Base-by-base conservation (phyloP, 2,888 invertebrate genomes). In the Drosophila histrio region DNA sequence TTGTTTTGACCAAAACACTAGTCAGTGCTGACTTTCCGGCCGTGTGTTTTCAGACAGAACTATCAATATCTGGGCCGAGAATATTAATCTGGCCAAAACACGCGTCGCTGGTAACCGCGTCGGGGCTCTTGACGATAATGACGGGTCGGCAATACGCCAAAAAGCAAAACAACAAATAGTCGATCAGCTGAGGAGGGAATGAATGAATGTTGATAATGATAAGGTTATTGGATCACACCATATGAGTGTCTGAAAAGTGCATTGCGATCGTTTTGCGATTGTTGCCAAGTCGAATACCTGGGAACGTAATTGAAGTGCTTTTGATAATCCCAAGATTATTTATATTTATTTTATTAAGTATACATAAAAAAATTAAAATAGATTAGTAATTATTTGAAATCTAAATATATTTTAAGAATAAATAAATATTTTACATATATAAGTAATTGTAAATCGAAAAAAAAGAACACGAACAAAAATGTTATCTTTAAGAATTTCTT, bases 211-310 rank as follows among this genome's bases (percentile, higher is more conserved):
- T 44, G 60, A 26, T 60, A 34, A 26, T 47, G 47, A 58, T 44
- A 57, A 58, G 49, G 59, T 58, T 49, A 19, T 19, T 30, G 26
- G 62, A 58, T 46, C 58, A 57, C 39, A 32, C 47, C 62, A 47
- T 47, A 34, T 9, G 8, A 24, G 38, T 11, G 11, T 22, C 8
- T 28, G 7, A 39, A 13, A 24, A 39, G 26, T 59, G 58, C 50
- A 58, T 39, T 49, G 52, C 53, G 52, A 38, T 17, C 21, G 13
- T 7, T 22, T 13, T 1, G 2, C 22, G 47, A 22, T 56, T 59
- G 59, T 59, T 59, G 59, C 59, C 59, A 53, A n/a, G 54, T 21
- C 19, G 3, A 19, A 19, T 28, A 24, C 24, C 11, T 28, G 28
- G 6, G 11, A 13, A 2, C 19, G 19, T 28, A 19, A 36, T 28